These are phyloP conservation scores for Rugalucina vietnamica DNA, from an alignment of 2,888 invertebrate species.

Conservation along the genomic window DNA sequence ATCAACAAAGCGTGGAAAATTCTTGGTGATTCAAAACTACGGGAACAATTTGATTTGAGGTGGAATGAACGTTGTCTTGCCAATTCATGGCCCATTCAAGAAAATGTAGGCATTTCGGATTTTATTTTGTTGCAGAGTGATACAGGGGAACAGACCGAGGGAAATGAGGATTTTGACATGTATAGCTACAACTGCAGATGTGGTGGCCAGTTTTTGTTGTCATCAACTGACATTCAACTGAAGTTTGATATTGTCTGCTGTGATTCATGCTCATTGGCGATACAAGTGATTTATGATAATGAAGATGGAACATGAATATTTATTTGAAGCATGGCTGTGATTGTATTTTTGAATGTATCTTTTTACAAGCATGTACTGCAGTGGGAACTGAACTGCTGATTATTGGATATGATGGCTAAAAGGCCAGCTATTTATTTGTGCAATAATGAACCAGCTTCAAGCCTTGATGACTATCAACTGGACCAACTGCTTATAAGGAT, in stretches of 20 bases:
- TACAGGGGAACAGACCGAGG: not conserved
- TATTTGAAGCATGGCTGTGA: too few relatives aligned
- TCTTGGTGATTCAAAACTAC: slow-evolving; percentile 68
- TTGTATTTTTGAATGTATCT: too few relatives aligned
- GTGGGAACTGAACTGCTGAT: too few relatives aligned
- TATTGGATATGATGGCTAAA: too few relatives aligned
- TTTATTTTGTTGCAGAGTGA: slow-evolving; percentile 57
- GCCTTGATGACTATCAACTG: too few relatives aligned
- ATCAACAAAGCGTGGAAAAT: slow-evolving; percentile 77
- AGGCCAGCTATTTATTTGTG: too few relatives aligned
- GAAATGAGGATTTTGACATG: not conserved
- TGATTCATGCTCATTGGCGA: slow-evolving; percentile 76
- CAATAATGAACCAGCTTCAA: too few relatives aligned
- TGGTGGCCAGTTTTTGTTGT: slow-evolving; percentile 73
- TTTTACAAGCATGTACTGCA: too few relatives aligned
- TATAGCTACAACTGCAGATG: slow-evolving; percentile 75
- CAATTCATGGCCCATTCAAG: slow-evolving; percentile 79
- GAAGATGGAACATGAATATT: too few relatives aligned
- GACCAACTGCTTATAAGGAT: too few relatives aligned
- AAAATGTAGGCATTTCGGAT: slow-evolving; percentile 73
- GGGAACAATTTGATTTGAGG: slow-evolving; percentile 73
- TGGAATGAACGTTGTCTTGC: slow-evolving; percentile 74
- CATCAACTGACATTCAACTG: slow-evolving; percentile 66
- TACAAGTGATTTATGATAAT: slow-evolving; percentile 68
- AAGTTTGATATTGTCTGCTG: slow-evolving; percentile 78